These are phyloP conservation scores for Petroica traversi DNA, from an alignment of 2,113 vertebrate genomes.

Conservation along the genomic window DNA sequence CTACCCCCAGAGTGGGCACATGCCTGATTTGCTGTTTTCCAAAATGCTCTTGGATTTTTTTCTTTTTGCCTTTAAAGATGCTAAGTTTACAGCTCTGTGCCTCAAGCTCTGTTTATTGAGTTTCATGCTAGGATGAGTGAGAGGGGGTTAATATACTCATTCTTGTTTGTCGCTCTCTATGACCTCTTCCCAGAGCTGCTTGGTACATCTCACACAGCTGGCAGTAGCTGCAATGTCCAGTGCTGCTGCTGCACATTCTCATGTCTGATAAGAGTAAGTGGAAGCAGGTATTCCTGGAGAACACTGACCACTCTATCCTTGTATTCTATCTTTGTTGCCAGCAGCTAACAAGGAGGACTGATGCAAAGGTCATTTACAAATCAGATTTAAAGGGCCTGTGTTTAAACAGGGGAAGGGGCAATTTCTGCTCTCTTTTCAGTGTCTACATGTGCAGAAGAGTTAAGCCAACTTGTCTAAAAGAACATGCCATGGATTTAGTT, in stretches of 20 bases:
- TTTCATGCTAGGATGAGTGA: constrained; percentile 10
- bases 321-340: not conserved
- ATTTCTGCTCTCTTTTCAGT: not conserved
- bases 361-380: not conserved
- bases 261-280: not conserved
- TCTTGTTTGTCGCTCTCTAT: not conserved
- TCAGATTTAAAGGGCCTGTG: not conserved
- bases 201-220: not conserved
- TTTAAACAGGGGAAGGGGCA: not conserved
- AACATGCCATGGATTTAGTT: not conserved
- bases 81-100: not conserved
- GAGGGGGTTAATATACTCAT: not conserved
- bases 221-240: not conserved
- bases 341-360: not conserved
- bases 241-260: not conserved
- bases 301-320: not conserved
- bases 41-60: not conserved
- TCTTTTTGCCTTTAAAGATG: not conserved
- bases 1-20: not conserved
- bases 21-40: not conserved
- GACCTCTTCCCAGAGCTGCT: not conserved
- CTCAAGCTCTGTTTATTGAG: not conserved
- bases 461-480: not conserved
- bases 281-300: not conserved
- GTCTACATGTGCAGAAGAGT: not conserved